Evolutionary conservation across 2,888 invertebrate species (phyloP), one percentile per base, ranked within the genome.

Genomic region (Harmothoe impar): DNA sequence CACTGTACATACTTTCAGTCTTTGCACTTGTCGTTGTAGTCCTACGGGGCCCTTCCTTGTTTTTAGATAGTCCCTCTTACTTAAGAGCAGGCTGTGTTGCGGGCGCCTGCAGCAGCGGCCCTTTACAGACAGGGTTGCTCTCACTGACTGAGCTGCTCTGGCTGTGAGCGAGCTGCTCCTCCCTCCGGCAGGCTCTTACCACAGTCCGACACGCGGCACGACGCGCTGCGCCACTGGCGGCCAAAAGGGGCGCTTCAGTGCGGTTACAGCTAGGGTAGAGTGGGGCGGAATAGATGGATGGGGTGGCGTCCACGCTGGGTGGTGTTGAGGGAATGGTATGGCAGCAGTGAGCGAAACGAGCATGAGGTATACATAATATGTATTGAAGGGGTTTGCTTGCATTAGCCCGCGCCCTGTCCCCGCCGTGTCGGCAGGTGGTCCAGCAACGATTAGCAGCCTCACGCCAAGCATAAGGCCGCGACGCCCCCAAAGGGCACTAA

Each of bases 131-230:
- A n/a, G 62, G 15, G 62, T n/a, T n/a, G 23, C 62, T 62, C 62
- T n/a, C 62, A n/a, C 62, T n/a, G 62, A n/a, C 62, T 62, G 62
- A 62, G 62, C 62, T n/a, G 62, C 62, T 62, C 62, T n/a, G 62
- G 62, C 62, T 1, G 62, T 10, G 10, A 52, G 54, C 7, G 62
- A 62, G 62, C 62, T n/a, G 62, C n/a, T 62, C 20, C 62, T 20
- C 20, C 62, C n/a, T 15, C 23, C 3, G 23, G 23, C 62, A 20
- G 62, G 62, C 20, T 62, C 62, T 62, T n/a, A n/a, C 62, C 62
- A 43, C 43, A 43, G 43, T 43, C 43, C 43, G 43, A 43, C 43
- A 43, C 43, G 43, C 62, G 23, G 12, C 7, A 62, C 62, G n/a
- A n/a, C 62, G 62, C 62, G 23, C 62, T 62, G 62, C n/a, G 62